Evolutionary conservation across 2,797 vertebrate species (phyloP).

Genomic region (Crenichthys baileyi): DNA sequence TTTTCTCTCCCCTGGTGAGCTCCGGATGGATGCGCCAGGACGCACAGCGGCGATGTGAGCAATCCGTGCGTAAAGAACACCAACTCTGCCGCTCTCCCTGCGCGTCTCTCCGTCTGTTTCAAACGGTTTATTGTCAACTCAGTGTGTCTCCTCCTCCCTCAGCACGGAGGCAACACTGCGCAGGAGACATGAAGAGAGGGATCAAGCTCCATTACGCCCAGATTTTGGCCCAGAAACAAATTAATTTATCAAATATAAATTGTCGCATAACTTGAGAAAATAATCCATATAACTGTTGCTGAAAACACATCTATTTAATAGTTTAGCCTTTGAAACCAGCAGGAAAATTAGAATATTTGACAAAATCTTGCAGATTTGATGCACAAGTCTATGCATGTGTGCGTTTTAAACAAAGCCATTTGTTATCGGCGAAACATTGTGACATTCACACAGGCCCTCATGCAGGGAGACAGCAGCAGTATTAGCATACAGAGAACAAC

Average conservation of each 20-base stretch:
- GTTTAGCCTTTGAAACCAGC: background rate
- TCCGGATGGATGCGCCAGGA: slow-evolving; percentile 27
- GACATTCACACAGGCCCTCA: slow-evolving; percentile 45
- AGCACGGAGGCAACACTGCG: slow-evolving; percentile 27
- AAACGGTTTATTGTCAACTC: slow-evolving; percentile 54
- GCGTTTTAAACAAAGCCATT: slow-evolving; percentile 54
- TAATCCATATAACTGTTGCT: too few relatives aligned
- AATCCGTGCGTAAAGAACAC: slow-evolving; percentile 42
- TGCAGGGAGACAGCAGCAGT: slow-evolving; percentile 25
- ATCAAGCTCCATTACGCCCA: slow-evolving; percentile 46
- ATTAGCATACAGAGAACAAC: slow-evolving; percentile 75
- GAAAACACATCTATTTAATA: too few relatives aligned
- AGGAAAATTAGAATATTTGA: background rate
- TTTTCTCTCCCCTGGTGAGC: background rate
- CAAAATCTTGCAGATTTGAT: background rate
- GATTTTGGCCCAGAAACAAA: too few relatives aligned
- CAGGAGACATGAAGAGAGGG: slow-evolving; percentile 4
- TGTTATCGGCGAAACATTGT: slow-evolving; percentile 64
- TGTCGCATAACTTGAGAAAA: background rate
- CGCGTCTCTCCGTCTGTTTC: slow-evolving; percentile 12
- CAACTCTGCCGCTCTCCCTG: slow-evolving; percentile 1
- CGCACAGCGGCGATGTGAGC: slow-evolving; percentile 25
- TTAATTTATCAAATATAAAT: too few relatives aligned
- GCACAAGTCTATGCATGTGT: background rate
- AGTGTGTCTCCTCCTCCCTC: slow-evolving; percentile 24